Conservation (phyloP, 2,888 invertebrate species). For the Nymphalis c-album region DNA sequence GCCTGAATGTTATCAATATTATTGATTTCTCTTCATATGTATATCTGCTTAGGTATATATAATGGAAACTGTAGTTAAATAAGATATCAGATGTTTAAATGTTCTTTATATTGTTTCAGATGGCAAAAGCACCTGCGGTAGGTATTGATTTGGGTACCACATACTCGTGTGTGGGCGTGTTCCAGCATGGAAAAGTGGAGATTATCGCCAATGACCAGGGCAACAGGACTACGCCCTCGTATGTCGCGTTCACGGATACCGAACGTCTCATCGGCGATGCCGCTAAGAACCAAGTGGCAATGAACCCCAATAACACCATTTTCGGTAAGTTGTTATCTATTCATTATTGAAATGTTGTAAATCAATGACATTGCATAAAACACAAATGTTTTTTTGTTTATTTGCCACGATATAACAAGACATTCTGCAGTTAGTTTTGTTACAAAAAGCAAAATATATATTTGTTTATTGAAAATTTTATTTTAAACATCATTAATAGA, state of each 20-base stretch:
- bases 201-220: slow-evolving; percentile 95
- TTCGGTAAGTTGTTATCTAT: slow-evolving; percentile 83
- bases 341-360: no score
- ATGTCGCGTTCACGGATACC: slow-evolving; percentile 92
- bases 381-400: no score
- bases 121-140: slow-evolving; percentile 91
- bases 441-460: no score
- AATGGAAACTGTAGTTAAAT: neutral
- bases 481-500: no score
- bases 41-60: neutral
- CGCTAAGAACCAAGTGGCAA: slow-evolving; percentile 91
- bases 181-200: slow-evolving; percentile 95
- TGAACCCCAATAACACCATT: slow-evolving; percentile 94
- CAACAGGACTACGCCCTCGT: slow-evolving; percentile 92
- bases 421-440: no score
- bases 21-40: neutral
- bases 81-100: slow-evolving; percentile 3
- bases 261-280: slow-evolving; percentile 92
- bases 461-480: no score
- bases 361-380: no score
- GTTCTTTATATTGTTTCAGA: slow-evolving; percentile 60
- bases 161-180: slow-evolving; percentile 96
- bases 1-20: no score
- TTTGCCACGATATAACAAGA: no score
- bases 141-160: slow-evolving; percentile 98